Base-by-base conservation (phyloP, 1,140 invertebrate species). In the Macrocentrus cingulum region DNA sequence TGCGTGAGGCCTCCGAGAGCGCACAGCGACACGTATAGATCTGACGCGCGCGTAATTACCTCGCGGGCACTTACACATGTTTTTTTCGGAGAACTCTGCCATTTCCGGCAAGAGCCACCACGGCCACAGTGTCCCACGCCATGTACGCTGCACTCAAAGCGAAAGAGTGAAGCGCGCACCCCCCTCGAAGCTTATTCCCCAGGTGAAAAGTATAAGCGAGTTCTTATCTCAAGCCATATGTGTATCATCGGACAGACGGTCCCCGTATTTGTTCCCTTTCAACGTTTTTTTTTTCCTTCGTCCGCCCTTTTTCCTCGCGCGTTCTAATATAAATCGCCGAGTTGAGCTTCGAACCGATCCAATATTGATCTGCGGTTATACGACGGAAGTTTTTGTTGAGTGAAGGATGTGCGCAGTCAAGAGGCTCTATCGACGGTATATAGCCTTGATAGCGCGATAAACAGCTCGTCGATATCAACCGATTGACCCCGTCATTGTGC, bases 41-140 rank as follows among this genome's bases (percentile, higher is more conserved):
- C n/a, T n/a, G n/a, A n/a, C 37, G 36, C 36, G 50, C 37, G 11
- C 41, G 56, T 54, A 60, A 60, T 60, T 60, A 60, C 58, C 58
- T 37, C 41, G 42, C 25, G 36, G 50, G 42, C 29, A 52, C 37
- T 59, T 36, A 48, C 42, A 45, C 41, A 52, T 52, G 50, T 51
- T 18, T 25, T n/a, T 36, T 34, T n/a, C 15, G 36, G 13, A 4
- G 36, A 16, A 34, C 22, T 44, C 15, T 22, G 37, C 18, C 74
- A 77, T 72, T 78, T 79, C 76, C 76, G 75, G 77, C 64, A n/a
- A n/a, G 54, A 59, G 34, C 56, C 68, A 74, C 69, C 70, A 70
- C 70, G 71, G 70, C 69, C 66, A 49, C 44, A 36, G 34, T 41
- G 53, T 60, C 58, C 59, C 68, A 77, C 74, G 74, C 74, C 4